Evolutionary conservation across 1,140 invertebrate species (phyloP), one percentile per base, ranked within the genome.

Genomic region (Hylaeus volcanicus): DNA sequence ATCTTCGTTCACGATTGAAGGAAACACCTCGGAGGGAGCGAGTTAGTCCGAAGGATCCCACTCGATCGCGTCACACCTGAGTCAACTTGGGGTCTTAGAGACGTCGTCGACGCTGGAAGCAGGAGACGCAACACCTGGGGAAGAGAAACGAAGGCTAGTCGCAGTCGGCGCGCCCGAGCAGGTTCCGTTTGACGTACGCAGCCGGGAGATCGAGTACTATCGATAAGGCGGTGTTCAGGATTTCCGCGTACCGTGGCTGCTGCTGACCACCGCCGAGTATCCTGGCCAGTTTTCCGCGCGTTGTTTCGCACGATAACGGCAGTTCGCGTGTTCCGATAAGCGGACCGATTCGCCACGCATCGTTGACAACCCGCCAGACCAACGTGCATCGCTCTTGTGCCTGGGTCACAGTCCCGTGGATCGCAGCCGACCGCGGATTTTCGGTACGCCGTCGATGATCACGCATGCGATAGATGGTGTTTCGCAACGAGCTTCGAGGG

Each of bases 401-500:
- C 3, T n/a, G 43, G n/a, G 9, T 66, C 64, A 39, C 51, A 53
- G 70, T 58, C 14, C 26, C 12, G 48, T 3, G 61, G 15, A 3
- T 58, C 9, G 11, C 8, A 41, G 61, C 61, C 9, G 60, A 14
- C 55, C 14, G 64, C 45, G 48, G 53, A 6, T 45, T 68, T 63
- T 79, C n/a, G 76, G 53, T 61, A 72, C 41, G n/a, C 61, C 41
- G 71, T 61, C 8, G 69, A 45, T 48, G 75, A 72, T 51, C 15
- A 71, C 14, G 51, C 2, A 15, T 37, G 41, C 5, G 61, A 48
- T 14, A 45, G 9, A 26, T 0, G 3, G 26, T 8, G 43, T 43
- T 48, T 12, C 15, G 41, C 5, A 51, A 9, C 14, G 70, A 72
- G 3, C 0, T 41, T 65, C n/a, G 41, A 4, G 37, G 66, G 55